Conservation (phyloP, 2,888 invertebrate species). For the Malthinus seriepunctatus region DNA sequence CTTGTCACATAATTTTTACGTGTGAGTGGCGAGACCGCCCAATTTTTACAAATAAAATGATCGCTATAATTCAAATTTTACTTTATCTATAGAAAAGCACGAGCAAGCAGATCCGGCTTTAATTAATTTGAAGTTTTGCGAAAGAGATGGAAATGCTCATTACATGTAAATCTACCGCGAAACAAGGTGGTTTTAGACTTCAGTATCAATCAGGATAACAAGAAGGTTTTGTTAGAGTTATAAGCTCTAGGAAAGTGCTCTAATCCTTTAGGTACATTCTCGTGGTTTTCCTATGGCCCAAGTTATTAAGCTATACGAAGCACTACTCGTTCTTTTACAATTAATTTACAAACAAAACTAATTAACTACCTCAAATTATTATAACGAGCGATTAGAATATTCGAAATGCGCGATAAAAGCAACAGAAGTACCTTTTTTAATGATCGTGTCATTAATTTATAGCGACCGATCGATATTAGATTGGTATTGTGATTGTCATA, state of each 20-base stretch:
- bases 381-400: no score
- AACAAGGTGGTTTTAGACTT: slow-evolving; percentile 24
- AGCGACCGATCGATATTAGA: no score
- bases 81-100: not conserved
- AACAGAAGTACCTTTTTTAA: no score
- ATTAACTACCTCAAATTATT: no score
- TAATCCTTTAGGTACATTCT: slow-evolving; percentile 25
- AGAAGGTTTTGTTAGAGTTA: slow-evolving; percentile 20
- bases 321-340: slow-evolving; percentile 10
- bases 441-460: no score
- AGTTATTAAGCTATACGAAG: slow-evolving; percentile 6
- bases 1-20: slow-evolving; percentile 13
- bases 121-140: slow-evolving; percentile 4
- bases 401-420: no score
- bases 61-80: slow-evolving; percentile 9
- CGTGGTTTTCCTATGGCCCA: slow-evolving; percentile 19
- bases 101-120: not conserved
- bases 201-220: slow-evolving; percentile 26
- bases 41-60: slow-evolving; percentile 13
- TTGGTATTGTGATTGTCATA: no score
- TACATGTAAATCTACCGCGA: slow-evolving; percentile 20
- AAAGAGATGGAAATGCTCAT: slow-evolving; percentile 21
- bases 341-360: slow-evolving; percentile 6
- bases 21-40: slow-evolving; percentile 8
- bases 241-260: slow-evolving; percentile 19